Conservation (phyloP, 2,797 vertebrate species). For the Parotocinclus haroldoi region DNA sequence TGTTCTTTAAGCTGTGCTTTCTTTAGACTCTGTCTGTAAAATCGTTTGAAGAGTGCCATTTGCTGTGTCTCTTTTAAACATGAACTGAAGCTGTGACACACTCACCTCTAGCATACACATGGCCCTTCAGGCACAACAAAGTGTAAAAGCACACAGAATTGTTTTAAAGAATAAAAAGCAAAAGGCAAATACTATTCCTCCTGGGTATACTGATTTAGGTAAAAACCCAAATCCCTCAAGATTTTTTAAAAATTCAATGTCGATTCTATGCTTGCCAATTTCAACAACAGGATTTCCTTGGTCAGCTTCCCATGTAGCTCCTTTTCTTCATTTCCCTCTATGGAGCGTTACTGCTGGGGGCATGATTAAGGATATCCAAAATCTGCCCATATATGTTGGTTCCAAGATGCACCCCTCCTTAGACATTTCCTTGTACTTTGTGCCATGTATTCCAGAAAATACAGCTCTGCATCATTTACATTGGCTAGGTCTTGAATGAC, state of each 20-base stretch:
- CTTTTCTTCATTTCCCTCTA: slow-evolving; percentile 28
- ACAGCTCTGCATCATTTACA: no score
- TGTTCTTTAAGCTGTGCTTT: slow-evolving; percentile 54
- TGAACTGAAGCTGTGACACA: slow-evolving; percentile 32
- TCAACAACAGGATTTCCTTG: slow-evolving; percentile 80
- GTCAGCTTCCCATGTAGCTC: slow-evolving; percentile 67
- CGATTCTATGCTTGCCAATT: slow-evolving; percentile 78
- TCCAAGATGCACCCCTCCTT: slow-evolving; percentile 37
- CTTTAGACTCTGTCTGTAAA: slow-evolving; percentile 64
- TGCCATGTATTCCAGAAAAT: no score
- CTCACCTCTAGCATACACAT: slow-evolving; percentile 31
- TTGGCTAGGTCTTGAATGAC: no score
- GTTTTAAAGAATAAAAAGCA: slow-evolving; percentile 55
- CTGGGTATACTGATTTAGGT: slow-evolving; percentile 41
- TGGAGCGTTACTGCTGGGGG: slow-evolving; percentile 50
- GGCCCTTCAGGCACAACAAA: slow-evolving; percentile 50
- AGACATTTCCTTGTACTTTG: slow-evolving; percentile 1
- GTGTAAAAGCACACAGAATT: slow-evolving; percentile 32
- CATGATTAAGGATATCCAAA: slow-evolving; percentile 72
- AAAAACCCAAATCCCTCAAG: slow-evolving; percentile 28
- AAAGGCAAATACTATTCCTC: slow-evolving; percentile 50
- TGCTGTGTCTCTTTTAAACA: slow-evolving; percentile 33
- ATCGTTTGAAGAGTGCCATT: slow-evolving; percentile 67
- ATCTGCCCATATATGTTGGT: slow-evolving; percentile 61
- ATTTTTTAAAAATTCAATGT: slow-evolving; percentile 36